These are phyloP conservation scores for Blastobasis adustella DNA, from an alignment of 2,888 invertebrate genomes.

Conservation along the genomic window DNA sequence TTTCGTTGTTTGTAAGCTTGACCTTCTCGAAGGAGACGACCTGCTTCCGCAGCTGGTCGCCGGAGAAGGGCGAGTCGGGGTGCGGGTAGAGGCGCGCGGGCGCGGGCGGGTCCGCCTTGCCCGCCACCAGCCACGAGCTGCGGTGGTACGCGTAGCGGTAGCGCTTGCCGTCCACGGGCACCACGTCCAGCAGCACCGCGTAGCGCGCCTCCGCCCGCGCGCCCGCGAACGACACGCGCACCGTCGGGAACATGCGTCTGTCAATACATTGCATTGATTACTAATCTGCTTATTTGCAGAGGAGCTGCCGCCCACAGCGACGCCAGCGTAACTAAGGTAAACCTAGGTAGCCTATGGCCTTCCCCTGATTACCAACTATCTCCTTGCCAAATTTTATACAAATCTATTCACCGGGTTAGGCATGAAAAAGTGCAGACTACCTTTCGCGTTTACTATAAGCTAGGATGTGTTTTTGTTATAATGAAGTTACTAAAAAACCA, in stretches of 20 bases:
- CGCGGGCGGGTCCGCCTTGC: conserved; percentile 97
- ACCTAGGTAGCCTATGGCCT: too few relatives aligned
- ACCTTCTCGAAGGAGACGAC: conserved; percentile 99
- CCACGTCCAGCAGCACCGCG: conserved; percentile 95
- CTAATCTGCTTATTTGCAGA: too few relatives aligned
- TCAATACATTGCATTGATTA: conserved; percentile 23
- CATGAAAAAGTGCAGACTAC: too few relatives aligned
- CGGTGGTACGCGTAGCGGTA: conserved; percentile 99
- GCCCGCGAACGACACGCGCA: conserved; percentile 93
- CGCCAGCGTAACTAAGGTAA: too few relatives aligned
- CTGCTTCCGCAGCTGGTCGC: conserved; percentile 96
- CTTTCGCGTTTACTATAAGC: too few relatives aligned
- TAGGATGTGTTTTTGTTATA: too few relatives aligned
- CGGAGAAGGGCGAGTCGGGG: conserved; percentile 96
- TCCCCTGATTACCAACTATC: too few relatives aligned
- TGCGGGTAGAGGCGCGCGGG: conserved; percentile 95
- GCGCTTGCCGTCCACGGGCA: conserved; percentile 96
- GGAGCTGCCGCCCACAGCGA: too few relatives aligned
- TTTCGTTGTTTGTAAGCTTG: conserved; percentile 98
- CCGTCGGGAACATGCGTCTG: conserved; percentile 99
- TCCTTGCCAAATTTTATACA: too few relatives aligned
- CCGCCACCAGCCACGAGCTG: conserved; percentile 98
- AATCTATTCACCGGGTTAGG: too few relatives aligned
- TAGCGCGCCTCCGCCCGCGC: conserved; percentile 89
- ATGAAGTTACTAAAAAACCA: too few relatives aligned